Base-by-base conservation (phyloP, 2,888 invertebrate genomes). In the Rotaria macrura region DNA sequence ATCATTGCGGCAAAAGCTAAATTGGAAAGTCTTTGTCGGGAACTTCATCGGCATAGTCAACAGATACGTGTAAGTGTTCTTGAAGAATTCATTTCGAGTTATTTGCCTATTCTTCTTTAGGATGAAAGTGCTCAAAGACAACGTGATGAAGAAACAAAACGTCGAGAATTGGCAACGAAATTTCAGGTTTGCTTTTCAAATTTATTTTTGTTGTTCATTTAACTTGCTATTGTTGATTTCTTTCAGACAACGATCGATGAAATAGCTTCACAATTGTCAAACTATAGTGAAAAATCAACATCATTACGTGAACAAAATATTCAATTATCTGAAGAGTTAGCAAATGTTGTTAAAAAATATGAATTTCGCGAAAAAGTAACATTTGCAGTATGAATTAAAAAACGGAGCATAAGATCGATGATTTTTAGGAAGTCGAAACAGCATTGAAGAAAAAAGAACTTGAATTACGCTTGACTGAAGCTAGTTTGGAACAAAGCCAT, bases 1-100 rank as follows among this genome's bases (percentile, higher is more conserved):
- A 93, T 94, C 84, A 93, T 95, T 85, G 92, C 95, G 83, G 93
- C 95, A 84, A 94, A 95, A 87, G 94, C 94, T 49, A 94, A 95
- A 89, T 91, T 97, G 88, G 96, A 97, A 90, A 94, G 94, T 89
- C 92, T 97, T 9, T 97, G 97, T 89, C 92, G 97, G 20, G 96
- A 97, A 90, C 92, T 97, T 79, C 97, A 97, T 91, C 94, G 94
- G 89, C 94, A 96, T 89, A 96, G 96, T 90, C 96, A 96, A 90
- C 93, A 94, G 85, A 94, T 96, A 34, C 95, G 95, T 92, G 94
- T 95, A 91, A 88, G 20, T 25, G 20, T 9, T 6, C 25, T 25
- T 14, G 25, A 52, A 52, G 34, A 12, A 74, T 49, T 40, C 23
- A 49, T 38, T 49, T 38, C 85, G 38, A 38, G 17, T 34, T 49